Conservation (phyloP, 2,113 vertebrate species). For the Cyprinodon tularosa region DNA sequence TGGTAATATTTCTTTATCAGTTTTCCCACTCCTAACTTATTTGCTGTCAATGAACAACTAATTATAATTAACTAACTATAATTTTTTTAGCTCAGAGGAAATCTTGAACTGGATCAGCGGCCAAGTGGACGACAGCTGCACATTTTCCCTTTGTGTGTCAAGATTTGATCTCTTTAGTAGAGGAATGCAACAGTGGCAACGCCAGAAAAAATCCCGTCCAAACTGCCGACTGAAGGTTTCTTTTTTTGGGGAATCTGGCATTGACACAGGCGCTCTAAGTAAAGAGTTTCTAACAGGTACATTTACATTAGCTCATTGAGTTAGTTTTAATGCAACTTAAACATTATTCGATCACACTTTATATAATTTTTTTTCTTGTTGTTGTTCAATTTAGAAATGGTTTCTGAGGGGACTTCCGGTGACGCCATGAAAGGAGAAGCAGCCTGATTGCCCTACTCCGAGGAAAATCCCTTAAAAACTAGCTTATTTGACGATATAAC, state of each 20-base stretch:
- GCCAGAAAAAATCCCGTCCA: neutral
- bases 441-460: too few relatives aligned
- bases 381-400: neutral
- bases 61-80: too few relatives aligned
- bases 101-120: neutral
- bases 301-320: neutral
- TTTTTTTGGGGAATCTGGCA: neutral
- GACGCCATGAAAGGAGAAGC: too few relatives aligned
- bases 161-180: neutral
- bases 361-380: neutral
- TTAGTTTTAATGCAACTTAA: too few relatives aligned
- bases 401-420: too few relatives aligned
- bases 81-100: neutral
- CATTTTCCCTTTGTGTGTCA: neutral
- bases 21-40: too few relatives aligned
- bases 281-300: conserved; percentile 3
- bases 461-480: too few relatives aligned
- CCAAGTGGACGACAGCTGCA: neutral
- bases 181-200: neutral
- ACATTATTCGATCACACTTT: neutral
- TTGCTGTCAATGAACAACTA: too few relatives aligned
- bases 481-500: too few relatives aligned
- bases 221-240: neutral
- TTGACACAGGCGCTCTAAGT: neutral
- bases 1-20: too few relatives aligned